Evolutionary conservation across 2,797 vertebrate genomes (phyloP).

Genomic region (Falco naumanni): DNA sequence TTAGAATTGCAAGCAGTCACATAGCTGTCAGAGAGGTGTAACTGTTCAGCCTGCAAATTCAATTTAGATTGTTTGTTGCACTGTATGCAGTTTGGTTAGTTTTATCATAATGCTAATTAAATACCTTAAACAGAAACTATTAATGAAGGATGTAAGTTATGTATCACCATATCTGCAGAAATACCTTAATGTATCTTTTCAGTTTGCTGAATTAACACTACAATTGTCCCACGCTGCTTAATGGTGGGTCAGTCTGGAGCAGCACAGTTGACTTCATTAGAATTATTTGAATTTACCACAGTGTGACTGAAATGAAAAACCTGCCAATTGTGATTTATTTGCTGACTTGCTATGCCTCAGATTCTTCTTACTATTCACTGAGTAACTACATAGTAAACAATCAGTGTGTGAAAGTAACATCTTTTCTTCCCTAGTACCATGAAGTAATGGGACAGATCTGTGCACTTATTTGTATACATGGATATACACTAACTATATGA

Average conservation of each 20-base stretch:
- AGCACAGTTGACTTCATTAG: slow-evolving; percentile 20
- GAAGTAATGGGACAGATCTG: not conserved
- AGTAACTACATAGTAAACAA: not conserved
- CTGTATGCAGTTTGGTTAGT: not conserved
- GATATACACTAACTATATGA: not conserved
- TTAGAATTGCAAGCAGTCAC: slow-evolving; percentile 77
- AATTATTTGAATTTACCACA: slow-evolving; percentile 18
- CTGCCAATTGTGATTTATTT: slow-evolving; percentile 23
- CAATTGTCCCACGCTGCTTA: not conserved
- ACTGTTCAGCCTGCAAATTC: slow-evolving; percentile 32
- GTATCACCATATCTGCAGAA: not conserved
- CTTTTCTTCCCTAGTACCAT: not conserved
- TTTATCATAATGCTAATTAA: slow-evolving; percentile 41
- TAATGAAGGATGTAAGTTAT: not conserved
- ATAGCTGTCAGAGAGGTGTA: slow-evolving; percentile 69
- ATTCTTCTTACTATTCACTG: not conserved
- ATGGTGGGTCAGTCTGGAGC: not conserved
- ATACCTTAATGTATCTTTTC: not conserved
- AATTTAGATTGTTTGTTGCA: slow-evolving; percentile 41
- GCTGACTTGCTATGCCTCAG: not conserved
- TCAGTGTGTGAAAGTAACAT: not conserved
- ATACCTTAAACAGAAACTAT: not conserved
- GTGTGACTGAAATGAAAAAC: slow-evolving; percentile 25
- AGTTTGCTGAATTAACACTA: not conserved
- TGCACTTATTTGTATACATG: not conserved